Conservation (phyloP, 1,140 invertebrate species). For the Drosophila pandora region DNA sequence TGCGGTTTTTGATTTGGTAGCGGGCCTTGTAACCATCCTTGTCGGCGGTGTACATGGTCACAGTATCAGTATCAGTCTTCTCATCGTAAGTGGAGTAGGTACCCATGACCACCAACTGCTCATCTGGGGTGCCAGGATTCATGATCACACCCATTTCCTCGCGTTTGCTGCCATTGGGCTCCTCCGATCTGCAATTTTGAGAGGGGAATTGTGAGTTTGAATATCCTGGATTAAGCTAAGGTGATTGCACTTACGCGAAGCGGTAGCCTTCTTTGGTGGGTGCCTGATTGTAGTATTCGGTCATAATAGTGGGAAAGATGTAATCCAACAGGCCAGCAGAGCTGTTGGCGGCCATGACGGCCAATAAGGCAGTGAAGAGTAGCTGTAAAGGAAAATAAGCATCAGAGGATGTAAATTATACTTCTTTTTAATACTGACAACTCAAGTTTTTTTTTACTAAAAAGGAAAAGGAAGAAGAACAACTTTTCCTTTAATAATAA, state of each 20-base stretch:
- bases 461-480: no score
- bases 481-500: no score
- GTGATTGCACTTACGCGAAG: constrained; percentile 48
- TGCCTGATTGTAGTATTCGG: constrained; percentile 44
- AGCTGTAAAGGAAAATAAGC: constrained; percentile 37
- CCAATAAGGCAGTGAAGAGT: constrained; percentile 60
- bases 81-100: constrained; percentile 63
- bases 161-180: constrained; percentile 75
- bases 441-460: not conserved
- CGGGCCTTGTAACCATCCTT: constrained; percentile 79
- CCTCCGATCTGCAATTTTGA: constrained; percentile 49
- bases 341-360: constrained; percentile 52
- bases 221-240: not conserved
- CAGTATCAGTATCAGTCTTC: constrained; percentile 75
- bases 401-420: not conserved
- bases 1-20: constrained; percentile 75
- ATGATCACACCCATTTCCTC: constrained; percentile 78
- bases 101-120: constrained; percentile 81
- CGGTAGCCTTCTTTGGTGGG: constrained; percentile 73
- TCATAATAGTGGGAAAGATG: constrained; percentile 47
- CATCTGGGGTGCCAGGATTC: constrained; percentile 72
- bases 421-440: not conserved
- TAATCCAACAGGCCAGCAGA: constrained; percentile 63
- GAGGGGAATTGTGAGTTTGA: not conserved
- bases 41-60: constrained; percentile 81